Evolutionary conservation across 2,797 vertebrate species (phyloP).

Genomic region (Lacerta agilis): DNA sequence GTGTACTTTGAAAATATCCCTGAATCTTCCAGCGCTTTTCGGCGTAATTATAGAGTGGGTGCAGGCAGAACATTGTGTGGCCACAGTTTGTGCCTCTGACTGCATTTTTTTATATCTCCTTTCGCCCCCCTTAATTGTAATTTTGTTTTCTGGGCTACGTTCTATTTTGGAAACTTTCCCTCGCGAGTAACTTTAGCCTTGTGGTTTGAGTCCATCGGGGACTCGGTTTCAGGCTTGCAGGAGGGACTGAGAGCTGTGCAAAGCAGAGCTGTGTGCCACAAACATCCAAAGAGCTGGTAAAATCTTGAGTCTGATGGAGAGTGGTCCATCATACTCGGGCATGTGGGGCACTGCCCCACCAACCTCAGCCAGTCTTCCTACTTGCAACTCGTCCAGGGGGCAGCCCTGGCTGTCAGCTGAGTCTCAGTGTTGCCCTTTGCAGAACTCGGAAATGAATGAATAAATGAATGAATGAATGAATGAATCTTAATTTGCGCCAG

Average conservation of each 20-base stretch:
- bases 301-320: background rate
- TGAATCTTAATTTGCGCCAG: too few species aligned
- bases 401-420: too few species aligned
- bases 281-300: background rate
- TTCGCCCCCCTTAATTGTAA: background rate
- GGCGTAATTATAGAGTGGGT: slow-evolving; percentile 23
- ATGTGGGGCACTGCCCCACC: too few species aligned
- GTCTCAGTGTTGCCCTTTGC: too few species aligned
- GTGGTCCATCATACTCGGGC: too few species aligned
- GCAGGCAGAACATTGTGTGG: background rate
- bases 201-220: background rate
- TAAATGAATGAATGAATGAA: too few species aligned
- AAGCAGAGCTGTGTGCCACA: background rate
- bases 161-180: slow-evolving; percentile 43
- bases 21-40: background rate
- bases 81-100: slow-evolving; percentile 20
- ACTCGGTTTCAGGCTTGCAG: background rate
- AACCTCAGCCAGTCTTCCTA: too few species aligned
- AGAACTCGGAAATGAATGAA: too few species aligned
- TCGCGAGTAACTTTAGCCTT: slow-evolving; percentile 20
- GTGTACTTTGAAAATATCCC: slow-evolving; percentile 8
- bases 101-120: slow-evolving; percentile 10
- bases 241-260: background rate
- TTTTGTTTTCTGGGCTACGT: background rate
- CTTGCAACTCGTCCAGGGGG: too few species aligned